Base-by-base conservation (phyloP, 1,140 invertebrate species). In the Uloborus diversus region DNA sequence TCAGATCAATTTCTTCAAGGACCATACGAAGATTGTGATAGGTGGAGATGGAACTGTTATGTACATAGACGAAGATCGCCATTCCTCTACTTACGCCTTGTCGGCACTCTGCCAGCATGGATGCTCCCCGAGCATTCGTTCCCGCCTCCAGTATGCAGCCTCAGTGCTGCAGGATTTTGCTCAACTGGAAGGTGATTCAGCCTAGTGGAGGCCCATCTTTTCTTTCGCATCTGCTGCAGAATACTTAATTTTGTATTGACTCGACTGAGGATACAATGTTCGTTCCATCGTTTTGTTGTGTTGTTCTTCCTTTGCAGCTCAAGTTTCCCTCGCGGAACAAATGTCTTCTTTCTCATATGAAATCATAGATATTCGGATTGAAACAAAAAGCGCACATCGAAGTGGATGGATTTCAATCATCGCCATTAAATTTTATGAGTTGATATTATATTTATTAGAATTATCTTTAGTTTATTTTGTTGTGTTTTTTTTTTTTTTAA, bases 1-100 rank as follows among this genome's bases (percentile, higher is more conserved):
- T 33, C 85, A 90, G 90, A 88, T 91, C 32, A 91, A 91, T 84
- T 91, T 91, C 84, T 91, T 91, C 85, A 88, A 89, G 82, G 90
- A 91, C 84, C 90, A 91, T 83, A 90, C 89, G 14, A 91, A 91
- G 83, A 86, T 91, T 32, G 89, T 91, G 76, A 79, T 91, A 13
- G 82, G 84, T 53, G 80, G 82, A 49, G 85, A 84, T 17, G 90
- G 88, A 78, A 88, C 88, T 27, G 82, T 91, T 11, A 90, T 90
- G 86, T 87, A 88, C 82, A 91, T 91, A 82, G 88, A 90, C 84
- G 88, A 88, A 73, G 88, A 89, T 57, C 86, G 90, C 57, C 88
- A 88, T 37, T 88, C 90, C n/a, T 86, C 86, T 32, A 91, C 90
- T 2, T 92, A 88, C 84, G 88, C 88, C 82, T 85, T 92, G n/a